Evolutionary conservation across 2,113 vertebrate genomes (phyloP), one percentile per base, ranked within the genome.

Genomic region (Delphinus delphis): DNA sequence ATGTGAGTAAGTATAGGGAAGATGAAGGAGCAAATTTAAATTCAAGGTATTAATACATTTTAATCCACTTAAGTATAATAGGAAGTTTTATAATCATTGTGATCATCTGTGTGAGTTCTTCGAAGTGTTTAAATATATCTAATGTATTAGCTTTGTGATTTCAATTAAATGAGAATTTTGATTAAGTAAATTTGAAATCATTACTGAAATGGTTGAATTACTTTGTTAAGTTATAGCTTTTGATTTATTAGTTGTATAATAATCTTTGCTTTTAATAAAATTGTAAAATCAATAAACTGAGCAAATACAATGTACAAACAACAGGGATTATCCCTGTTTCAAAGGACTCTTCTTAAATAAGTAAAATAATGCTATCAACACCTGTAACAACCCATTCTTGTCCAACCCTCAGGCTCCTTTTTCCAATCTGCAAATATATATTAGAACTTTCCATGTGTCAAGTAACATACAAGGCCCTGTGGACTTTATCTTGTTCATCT

Each of bases 1-100:
- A 60, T 73, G 11, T 58, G 81, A 79, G 25, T n/a, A 82, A 79
- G n/a, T 38, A 58, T 21, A 60, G 31, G 20, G 18, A 31, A 58
- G 33, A 74, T 74, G n/a, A 92, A 87, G 81, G 9, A 76, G 14
- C 25, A 90, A 93, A 73, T 53, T 96, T 68, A 36, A 94, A 62
- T 53, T 94, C 21, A 84, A 41, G 7, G 5, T 73, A 41, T 73
- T 58, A 85, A 88, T 44, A 11, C n/a, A 84, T 38, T 79, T 73
- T 67, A 58, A 50, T n/a, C 21, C 26, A 31, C 31, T 33, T 58
- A 47, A 33, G 41, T 73, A 33, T 50, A 82, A 9, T 58, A 21
- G 15, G 5, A 63, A 38, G 33, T 60, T 85, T 63, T 71, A 65
- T 63, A 77, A 47, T 63, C 55, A 65, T 68, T 91, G n/a, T 15